Conservation (phyloP, 2,113 vertebrate species). For the Oophaga pumilio region DNA sequence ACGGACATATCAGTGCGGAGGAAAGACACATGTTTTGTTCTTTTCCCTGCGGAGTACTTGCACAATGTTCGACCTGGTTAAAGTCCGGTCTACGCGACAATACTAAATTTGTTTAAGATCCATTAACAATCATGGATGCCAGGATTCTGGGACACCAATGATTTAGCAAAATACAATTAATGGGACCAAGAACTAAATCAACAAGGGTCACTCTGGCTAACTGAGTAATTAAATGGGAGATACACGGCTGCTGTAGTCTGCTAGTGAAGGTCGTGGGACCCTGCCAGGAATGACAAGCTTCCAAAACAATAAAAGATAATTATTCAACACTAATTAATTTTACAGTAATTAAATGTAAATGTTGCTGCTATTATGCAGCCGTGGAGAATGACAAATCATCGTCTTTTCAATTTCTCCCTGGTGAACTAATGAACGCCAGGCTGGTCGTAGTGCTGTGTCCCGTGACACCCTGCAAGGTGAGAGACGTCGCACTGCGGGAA, state of each 20-base stretch:
- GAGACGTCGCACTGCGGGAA: constrained; percentile 32
- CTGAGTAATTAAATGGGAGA: constrained; percentile 23
- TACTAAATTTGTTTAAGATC: background rate
- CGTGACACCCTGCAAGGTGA: background rate
- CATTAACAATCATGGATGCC: background rate
- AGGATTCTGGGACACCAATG: background rate
- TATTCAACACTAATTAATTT: constrained; percentile 48
- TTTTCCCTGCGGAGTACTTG: background rate
- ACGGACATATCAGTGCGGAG: background rate
- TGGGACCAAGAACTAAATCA: background rate
- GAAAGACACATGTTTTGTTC: background rate
- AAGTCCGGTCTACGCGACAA: background rate
- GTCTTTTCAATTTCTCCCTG: background rate
- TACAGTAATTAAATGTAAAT: constrained; percentile 38
- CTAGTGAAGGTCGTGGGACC: constrained; percentile 30
- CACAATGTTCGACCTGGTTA: background rate
- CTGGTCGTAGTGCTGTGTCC: background rate
- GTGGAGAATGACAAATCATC: constrained; percentile 12
- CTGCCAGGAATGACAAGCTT: background rate
- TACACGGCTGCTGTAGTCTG: background rate
- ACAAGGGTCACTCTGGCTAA: constrained; percentile 18
- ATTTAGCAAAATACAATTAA: background rate
- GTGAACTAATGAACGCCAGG: constrained; percentile 30
- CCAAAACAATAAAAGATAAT: constrained; percentile 34
- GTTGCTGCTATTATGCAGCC: constrained; percentile 13